These are phyloP conservation scores for Urocitellus parryii DNA, from an alignment of 2,113 vertebrate genomes.

Conservation along the genomic window DNA sequence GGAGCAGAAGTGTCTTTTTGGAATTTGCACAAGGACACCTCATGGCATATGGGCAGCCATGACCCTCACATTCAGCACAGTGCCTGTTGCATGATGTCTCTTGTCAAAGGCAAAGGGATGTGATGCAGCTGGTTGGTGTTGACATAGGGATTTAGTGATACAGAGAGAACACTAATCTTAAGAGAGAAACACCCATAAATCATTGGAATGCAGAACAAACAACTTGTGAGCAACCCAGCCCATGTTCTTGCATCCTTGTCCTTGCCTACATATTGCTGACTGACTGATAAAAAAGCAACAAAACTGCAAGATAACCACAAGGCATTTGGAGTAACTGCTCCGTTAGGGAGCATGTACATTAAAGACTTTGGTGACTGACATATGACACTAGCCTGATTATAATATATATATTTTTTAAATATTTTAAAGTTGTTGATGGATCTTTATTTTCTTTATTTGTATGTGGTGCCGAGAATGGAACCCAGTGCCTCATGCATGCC, in stretches of 20 bases:
- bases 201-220: background rate
- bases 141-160: background rate
- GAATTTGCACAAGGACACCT: background rate
- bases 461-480: too few species aligned
- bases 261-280: background rate
- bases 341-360: background rate
- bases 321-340: background rate
- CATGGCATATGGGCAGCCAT: background rate
- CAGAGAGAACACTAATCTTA: background rate
- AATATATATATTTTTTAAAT: background rate
- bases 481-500: too few species aligned
- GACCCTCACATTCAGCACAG: background rate
- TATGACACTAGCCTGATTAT: background rate
- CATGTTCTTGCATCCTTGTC: background rate
- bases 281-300: background rate
- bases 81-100: background rate
- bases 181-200: background rate
- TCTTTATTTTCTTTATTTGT: too few species aligned
- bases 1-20: background rate
- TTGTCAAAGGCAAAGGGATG: background rate
- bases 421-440: too few species aligned
- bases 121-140: background rate
- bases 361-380: background rate
- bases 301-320: background rate
- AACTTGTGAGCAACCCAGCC: background rate